Base-by-base conservation (phyloP, 23 tunicate genomes). In the Halocynthia roretzi region DNA sequence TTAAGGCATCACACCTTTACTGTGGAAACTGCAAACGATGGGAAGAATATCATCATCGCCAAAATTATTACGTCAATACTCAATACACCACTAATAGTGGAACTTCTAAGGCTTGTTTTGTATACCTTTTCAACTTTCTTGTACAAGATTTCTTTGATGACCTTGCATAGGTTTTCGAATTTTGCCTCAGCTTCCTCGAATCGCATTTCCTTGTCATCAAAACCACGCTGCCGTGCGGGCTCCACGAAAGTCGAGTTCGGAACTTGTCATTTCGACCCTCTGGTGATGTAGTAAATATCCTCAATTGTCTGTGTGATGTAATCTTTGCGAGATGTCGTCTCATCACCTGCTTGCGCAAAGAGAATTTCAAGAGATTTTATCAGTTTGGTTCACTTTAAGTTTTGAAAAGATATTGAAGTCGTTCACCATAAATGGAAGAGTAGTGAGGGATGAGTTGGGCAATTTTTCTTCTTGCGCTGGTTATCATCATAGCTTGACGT, bases 151-250 rank as follows among this genome's bases (percentile, higher is more conserved):
- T 86, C 94, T 53, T 93, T 93, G 69, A 94, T 67, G 71, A 84
- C 87, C 77, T 86, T 88, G 96, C 99, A 87, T 8, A 94, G 87
- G 80, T 84, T 87, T 50, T 88, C 95, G 75, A 86, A 92, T 63
- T 92, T 94, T 19, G 99, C 99, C 61, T 94, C 88, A 22, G 95
- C 86, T 78, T 94, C 99, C 68, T 94, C 99, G 40, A 94, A 94
- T 50, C 69, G 72, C 76, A 88, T 94, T 64, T 94, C 88, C 78
- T 87, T 95, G 31, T 94, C 99, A 77, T 94, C 99, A 85, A 93
- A 93, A 20, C 98, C 98, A 6, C 98, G 86, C 78, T 93, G 87
- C 53, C 89, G 81, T 17, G 87, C 98, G 20, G 94, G 56, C 69
- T 93, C 98, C 8, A 93, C 98, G 71, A 93, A 93, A 9, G 87